Evolutionary conservation across 2,888 invertebrate species (phyloP).

Genomic region (Troides oblongomaculatus): DNA sequence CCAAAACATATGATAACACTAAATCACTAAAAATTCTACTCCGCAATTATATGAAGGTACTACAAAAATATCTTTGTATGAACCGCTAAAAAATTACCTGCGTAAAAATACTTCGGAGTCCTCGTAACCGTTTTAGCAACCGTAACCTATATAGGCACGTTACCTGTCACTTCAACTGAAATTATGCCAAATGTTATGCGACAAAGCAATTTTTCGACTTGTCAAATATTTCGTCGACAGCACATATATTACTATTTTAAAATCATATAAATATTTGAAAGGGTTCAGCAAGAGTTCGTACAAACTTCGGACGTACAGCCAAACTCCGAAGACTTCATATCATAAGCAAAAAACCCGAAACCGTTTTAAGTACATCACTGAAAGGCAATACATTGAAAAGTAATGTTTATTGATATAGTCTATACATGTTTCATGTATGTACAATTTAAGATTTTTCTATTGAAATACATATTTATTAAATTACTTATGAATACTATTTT

Average conservation of each 20-base stretch:
- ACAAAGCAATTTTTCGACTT: conserved; percentile 13
- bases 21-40: too few relatives aligned
- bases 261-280: neutral
- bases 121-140: conserved; percentile 1
- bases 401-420: too few relatives aligned
- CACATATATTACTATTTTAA: conserved; percentile 6
- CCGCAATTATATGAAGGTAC: too few relatives aligned
- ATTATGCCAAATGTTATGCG: conserved; percentile 23
- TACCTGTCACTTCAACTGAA: conserved; percentile 26
- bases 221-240: conserved; percentile 18
- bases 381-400: too few relatives aligned
- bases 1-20: too few relatives aligned
- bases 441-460: too few relatives aligned
- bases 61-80: neutral
- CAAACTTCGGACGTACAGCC: too few relatives aligned
- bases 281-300: too few relatives aligned
- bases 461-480: too few relatives aligned
- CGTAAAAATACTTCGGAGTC: conserved; percentile 13
- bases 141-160: conserved; percentile 14
- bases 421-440: too few relatives aligned
- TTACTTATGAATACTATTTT: too few relatives aligned
- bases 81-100: neutral
- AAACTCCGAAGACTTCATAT: too few relatives aligned
- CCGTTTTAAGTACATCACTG: neutral
- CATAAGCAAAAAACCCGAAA: neutral